Conservation (phyloP, 2,797 vertebrate genomes). For the Rhynchotus rufescens region DNA sequence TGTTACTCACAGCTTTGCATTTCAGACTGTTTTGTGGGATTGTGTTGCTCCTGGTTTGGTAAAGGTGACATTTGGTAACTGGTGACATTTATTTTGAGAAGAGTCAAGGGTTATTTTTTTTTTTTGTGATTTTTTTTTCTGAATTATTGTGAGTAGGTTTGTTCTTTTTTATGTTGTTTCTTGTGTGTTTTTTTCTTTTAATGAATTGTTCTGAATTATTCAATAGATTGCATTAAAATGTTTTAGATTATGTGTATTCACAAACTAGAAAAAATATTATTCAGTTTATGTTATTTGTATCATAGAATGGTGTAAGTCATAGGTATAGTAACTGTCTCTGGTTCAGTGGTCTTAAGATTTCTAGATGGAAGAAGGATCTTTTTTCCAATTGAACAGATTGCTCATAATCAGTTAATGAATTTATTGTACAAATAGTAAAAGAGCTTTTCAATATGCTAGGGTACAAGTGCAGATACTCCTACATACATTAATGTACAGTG, state of each 20-base stretch:
- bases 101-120: neutral
- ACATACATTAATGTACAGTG: neutral
- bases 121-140: too few relatives aligned
- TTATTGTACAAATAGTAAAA: slow-evolving; percentile 43
- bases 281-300: neutral
- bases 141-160: too few relatives aligned
- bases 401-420: slow-evolving; percentile 29
- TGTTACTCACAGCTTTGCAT: neutral
- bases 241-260: fast-evolving
- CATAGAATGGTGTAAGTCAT: too few relatives aligned
- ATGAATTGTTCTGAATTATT: neutral
- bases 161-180: too few relatives aligned
- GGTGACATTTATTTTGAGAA: too few relatives aligned
- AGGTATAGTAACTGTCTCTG: neutral
- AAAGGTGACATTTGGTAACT: too few relatives aligned
- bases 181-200: neutral
- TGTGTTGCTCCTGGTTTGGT: neutral
- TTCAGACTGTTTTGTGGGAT: neutral
- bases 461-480: neutral
- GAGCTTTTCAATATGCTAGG: neutral
- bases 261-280: neutral
- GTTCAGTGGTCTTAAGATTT: neutral
- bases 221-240: neutral
- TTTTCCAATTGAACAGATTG: neutral
- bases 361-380: neutral